Evolutionary conservation across 2,888 invertebrate genomes (phyloP).

Genomic region (Caenorhabditis doughertyi): DNA sequence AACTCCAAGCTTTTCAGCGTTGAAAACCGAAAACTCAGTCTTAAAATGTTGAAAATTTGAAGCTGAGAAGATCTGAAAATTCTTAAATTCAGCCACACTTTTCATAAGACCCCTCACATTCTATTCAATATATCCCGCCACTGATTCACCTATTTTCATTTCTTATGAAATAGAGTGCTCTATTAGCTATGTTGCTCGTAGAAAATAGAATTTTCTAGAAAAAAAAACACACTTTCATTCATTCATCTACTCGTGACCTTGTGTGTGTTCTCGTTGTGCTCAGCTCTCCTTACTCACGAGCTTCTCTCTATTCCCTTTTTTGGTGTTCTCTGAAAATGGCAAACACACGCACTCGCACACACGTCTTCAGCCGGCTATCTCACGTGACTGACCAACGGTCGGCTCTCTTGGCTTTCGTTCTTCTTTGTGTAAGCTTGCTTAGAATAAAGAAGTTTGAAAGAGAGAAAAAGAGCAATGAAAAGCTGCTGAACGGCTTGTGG

Average conservation of each 20-base stretch:
- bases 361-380: not conserved
- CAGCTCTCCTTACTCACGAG: not conserved
- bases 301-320: not conserved
- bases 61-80: no score
- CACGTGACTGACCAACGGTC: not conserved
- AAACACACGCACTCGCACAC: not conserved
- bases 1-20: no score
- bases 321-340: conserved; percentile 14
- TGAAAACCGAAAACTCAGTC: no score
- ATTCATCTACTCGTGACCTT: not conserved
- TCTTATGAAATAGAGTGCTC: not conserved
- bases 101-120: no score
- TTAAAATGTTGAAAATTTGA: no score
- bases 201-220: not conserved
- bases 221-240: no score
- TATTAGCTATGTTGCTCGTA: not conserved
- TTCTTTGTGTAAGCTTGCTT: not conserved
- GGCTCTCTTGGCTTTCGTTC: no score
- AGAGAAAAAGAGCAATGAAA: not conserved
- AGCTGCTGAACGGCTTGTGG: no score
- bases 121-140: no score
- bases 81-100: no score
- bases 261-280: not conserved
- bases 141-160: no score
- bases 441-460: not conserved